Evolutionary conservation across 2,797 vertebrate genomes (phyloP), one percentile per base, ranked within the genome.

Genomic region (Xenops minutus): DNA sequence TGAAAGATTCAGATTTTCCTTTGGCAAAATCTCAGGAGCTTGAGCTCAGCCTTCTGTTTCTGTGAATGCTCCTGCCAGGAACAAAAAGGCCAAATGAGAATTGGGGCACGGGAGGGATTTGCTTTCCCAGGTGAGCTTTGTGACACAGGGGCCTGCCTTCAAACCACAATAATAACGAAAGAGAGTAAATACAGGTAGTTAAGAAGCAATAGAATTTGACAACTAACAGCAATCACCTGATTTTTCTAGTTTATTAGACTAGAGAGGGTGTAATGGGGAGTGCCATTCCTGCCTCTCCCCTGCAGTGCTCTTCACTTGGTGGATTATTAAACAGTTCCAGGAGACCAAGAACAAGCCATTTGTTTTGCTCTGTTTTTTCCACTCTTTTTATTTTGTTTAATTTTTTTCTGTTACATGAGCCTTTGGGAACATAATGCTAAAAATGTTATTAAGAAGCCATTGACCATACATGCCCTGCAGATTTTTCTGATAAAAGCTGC

Each of bases 321-420:
- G 78, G 59, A 46, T 94, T 90, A 93, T 85, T 85, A 89, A 94
- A 74, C 76, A 86, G 11, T 76, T 84, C 48, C 55, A 79, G 83
- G 56, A 84, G 71, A 66, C 63, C 21, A 5, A 2, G 7, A 59
- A 74, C 43, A 68, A 55, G 9, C 29, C 6, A 1, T 66, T 95
- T 82, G 59, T 83, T 91, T 93, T 74, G 41, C 55, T 78, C 34
- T 63, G 29, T 1, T 69, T 84, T 85, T 64, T 26, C 62, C 43
- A 6, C 66, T 34, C 51, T n/a, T 43, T 94, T 62, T 39, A 36
- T 88, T 85, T 73, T 55, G 27, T 68, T 93, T 56, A 34, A 22
- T 79, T 94, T 71, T 68, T 67, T 37, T 21, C 49, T 63, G 68
- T 43, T 7, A 36, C 39, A 8, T 1, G 36, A 85, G 81, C 87